Percentiles rank a stretch among this genome's conserved stretches.
Evolutionary conservation across 1,140 invertebrate species (phyloP).

Genomic region (Trachymyrmex cornetzi): DNA sequence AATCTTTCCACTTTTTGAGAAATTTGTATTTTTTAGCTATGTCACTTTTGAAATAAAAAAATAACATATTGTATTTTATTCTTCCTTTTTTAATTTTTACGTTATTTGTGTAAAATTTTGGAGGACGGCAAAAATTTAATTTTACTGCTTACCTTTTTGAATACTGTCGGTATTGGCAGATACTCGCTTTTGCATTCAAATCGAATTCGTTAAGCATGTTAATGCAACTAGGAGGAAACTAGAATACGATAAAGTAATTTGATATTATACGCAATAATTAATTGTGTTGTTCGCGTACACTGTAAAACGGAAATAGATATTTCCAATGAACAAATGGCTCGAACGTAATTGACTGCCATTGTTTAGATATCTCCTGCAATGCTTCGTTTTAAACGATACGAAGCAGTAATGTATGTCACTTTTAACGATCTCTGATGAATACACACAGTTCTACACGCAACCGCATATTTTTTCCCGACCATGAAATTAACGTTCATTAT

Average conservation of each 20-base stretch:
- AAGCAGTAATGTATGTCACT: constrained; percentile 32
- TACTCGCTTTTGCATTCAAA: not conserved
- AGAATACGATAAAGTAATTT: constrained; percentile 47
- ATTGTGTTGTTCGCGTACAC: constrained; percentile 40
- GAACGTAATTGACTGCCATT: constrained; percentile 56
- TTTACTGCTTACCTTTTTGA: not conserved
- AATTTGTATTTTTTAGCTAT: too few relatives aligned
- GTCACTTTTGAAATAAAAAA: too few relatives aligned
- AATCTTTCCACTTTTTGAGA: too few relatives aligned
- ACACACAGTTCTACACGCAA: not conserved
- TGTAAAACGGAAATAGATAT: constrained; percentile 58
- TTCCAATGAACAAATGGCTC: constrained; percentile 31
- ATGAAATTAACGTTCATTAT: not conserved
- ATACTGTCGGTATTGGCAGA: not conserved
- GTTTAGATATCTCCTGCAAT: constrained; percentile 50
- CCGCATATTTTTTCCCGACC: not conserved
- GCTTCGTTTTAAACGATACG: constrained; percentile 49
- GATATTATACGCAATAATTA: constrained; percentile 57
- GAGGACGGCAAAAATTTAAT: not conserved
- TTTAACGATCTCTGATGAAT: constrained; percentile 41
- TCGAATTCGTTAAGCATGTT: constrained; percentile 6
- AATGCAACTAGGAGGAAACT: constrained; percentile 36
- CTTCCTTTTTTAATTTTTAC: not conserved
- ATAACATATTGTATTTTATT: not conserved
- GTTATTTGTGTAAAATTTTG: not conserved